Evolutionary conservation across 1,140 invertebrate genomes (phyloP).

Genomic region (Halictus rubicundus): DNA sequence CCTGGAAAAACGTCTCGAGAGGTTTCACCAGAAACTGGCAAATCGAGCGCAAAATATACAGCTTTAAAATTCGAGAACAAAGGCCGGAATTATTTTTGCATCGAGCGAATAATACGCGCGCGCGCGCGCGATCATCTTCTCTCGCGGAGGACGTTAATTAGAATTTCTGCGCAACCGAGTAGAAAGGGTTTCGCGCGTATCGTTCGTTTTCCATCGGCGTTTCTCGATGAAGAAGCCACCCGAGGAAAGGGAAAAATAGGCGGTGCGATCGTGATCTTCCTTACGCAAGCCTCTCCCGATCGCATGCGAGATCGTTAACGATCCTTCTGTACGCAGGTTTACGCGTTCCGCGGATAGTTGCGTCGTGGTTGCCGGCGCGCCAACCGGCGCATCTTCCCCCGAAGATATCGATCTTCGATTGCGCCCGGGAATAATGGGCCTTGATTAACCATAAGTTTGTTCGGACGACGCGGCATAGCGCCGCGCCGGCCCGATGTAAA

Average conservation of each 20-base stretch:
- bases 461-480: neutral
- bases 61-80: no score
- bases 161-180: conserved; percentile 3
- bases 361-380: conserved; percentile 4
- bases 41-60: no score
- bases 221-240: conserved; percentile 23
- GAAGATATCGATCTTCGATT: conserved; percentile 37
- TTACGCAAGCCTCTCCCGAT: conserved; percentile 42
- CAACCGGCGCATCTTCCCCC: neutral
- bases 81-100: no score
- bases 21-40: no score
- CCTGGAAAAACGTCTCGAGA: no score
- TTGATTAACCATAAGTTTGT: conserved; percentile 37
- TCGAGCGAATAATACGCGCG: no score
- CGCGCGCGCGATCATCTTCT: neutral
- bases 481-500: neutral
- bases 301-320: conserved; percentile 46
- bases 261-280: conserved; percentile 40
- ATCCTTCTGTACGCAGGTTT: conserved; percentile 29
- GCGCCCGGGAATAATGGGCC: conserved; percentile 31
- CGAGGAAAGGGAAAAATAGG: conserved; percentile 25
- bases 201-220: conserved; percentile 30
- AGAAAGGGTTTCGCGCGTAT: neutral
- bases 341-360: conserved; percentile 45
- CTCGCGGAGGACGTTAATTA: neutral